Evolutionary conservation across 2,797 vertebrate genomes (phyloP).

Genomic region (Macroramphosus scolopax): DNA sequence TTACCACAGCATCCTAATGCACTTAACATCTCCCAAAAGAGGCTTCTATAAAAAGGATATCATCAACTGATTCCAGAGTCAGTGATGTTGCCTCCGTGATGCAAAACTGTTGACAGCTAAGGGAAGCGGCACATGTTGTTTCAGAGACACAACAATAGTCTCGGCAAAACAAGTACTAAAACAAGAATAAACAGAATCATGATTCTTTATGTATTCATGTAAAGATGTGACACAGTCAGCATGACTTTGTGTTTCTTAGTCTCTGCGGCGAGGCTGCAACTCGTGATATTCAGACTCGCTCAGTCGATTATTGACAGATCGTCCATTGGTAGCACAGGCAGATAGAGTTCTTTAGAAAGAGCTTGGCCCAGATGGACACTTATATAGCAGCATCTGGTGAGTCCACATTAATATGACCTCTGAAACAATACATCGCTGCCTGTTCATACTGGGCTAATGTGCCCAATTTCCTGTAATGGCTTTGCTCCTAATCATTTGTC

Average conservation of each 20-base stretch:
- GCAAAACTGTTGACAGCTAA: conserved; percentile 53
- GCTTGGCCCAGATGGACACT: conserved; percentile 40
- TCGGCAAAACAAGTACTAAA: conserved; percentile 39
- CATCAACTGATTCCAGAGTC: conserved; percentile 57
- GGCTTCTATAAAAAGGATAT: conserved; percentile 62
- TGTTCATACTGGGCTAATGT: conserved; percentile 7
- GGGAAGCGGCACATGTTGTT: conserved; percentile 47
- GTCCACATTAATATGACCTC: conserved; percentile 41
- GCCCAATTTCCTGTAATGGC: conserved; percentile 10
- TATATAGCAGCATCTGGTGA: conserved; percentile 37
- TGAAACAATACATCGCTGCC: conserved; percentile 17
- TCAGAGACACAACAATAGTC: conserved; percentile 36
- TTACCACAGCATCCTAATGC: conserved; percentile 70
- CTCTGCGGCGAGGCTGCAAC: conserved; percentile 6
- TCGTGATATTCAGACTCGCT: conserved; percentile 14
- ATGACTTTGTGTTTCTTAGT: conserved; percentile 14
- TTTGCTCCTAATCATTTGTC: conserved; percentile 7
- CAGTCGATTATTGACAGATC: conserved; percentile 16
- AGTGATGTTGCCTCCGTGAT: conserved; percentile 55
- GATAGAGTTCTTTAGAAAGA: too few species aligned
- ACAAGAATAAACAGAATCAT: conserved; percentile 23
- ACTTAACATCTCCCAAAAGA: conserved; percentile 75
- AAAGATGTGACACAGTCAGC: conserved; percentile 20
- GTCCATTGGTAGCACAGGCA: conserved; percentile 9
- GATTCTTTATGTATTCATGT: conserved; percentile 26